Base-by-base conservation (phyloP, 2,797 vertebrate species). In the Scyliorhinus canicula region DNA sequence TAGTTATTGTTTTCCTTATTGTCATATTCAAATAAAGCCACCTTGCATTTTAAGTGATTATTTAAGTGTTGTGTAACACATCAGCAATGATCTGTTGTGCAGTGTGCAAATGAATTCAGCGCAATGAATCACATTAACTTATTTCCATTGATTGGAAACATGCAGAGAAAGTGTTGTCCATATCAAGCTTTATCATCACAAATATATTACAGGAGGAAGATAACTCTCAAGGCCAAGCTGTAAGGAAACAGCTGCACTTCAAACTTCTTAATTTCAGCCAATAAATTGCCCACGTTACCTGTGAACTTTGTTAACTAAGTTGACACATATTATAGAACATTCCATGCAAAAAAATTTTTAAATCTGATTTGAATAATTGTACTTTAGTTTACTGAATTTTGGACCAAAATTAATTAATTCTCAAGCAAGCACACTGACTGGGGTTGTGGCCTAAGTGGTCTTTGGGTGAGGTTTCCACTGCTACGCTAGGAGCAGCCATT, bases 311-410 rank as follows among this genome's bases (percentile, higher is more conserved):
- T 21, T 55, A 90, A 90, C 57, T 90, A 16, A 60, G 35, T 60
- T 90, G 86, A 90, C 31, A 60, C 12, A 19, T 6, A n/a, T 90
- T 24, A n/a, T 60, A n/a, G 31, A 35, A 60, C 26, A 21, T 60
- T 60, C 19, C 55, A 60, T 60, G 86, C 86, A n/a, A 90, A 90
- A 60, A 90, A 90, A 60, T 35, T 21, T 19, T 57, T 3, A n/a
- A 19, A 90, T 60, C 52, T 60, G 86, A 90, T 60, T 90, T 90
- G 52, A 90, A 60, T 90, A n/a, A 90, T 60, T 90, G 60, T 90
- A 60, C 14, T 60, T 55, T 35, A 60, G 50, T 47, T 35, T 88
- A 35, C 85, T 55, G 85, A 60, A 31, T 60, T 90, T 90, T 57
- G 6, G 31, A 21, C 86, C 52, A 90, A 14, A 60, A 60, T 57